These are phyloP conservation scores for Rhynchomys soricoides DNA, from an alignment of 2,113 vertebrate genomes.

Conservation along the genomic window DNA sequence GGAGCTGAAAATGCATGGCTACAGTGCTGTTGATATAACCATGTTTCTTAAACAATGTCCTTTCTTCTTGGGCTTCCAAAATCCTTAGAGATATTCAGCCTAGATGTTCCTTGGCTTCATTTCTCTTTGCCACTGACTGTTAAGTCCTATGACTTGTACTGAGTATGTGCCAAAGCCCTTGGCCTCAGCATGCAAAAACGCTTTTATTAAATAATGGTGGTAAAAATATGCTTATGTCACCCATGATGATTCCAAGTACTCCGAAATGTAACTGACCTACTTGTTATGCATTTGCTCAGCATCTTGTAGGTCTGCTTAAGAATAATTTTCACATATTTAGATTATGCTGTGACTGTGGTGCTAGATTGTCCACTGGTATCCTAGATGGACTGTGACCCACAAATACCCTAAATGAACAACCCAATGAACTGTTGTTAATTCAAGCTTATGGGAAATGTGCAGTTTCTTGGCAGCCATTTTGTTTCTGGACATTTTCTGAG, in stretches of 20 bases:
- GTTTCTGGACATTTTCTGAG: constrained; percentile 25
- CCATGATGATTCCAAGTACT: constrained; percentile 56
- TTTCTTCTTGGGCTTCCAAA: constrained; percentile 9
- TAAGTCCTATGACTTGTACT: constrained; percentile 53
- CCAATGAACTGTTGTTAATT: constrained; percentile 3
- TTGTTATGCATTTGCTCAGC: constrained; percentile 27
- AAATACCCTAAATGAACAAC: not conserved
- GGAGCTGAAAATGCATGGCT: not conserved
- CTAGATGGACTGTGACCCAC: not conserved
- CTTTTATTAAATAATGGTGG: constrained; percentile 69
- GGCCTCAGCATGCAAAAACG: constrained; percentile 25
- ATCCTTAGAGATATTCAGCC: not conserved
- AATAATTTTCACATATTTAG: constrained; percentile 48
- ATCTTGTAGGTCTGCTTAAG: constrained; percentile 45
- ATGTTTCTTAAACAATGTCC: not conserved
- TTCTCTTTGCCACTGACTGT: constrained; percentile 54
- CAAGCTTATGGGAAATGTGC: not conserved
- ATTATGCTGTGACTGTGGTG: not conserved
- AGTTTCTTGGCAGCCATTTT: constrained; percentile 34
- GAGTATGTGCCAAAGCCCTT: constrained; percentile 49
- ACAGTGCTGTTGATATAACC: not conserved
- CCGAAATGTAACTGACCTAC: constrained; percentile 46
- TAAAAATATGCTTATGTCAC: constrained; percentile 64
- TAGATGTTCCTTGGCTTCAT: constrained; percentile 40
- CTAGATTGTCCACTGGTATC: not conserved